Evolutionary conservation across 2,888 invertebrate genomes (phyloP), one percentile per base, ranked within the genome.

Genomic region (Caenorhabditis afra): DNA sequence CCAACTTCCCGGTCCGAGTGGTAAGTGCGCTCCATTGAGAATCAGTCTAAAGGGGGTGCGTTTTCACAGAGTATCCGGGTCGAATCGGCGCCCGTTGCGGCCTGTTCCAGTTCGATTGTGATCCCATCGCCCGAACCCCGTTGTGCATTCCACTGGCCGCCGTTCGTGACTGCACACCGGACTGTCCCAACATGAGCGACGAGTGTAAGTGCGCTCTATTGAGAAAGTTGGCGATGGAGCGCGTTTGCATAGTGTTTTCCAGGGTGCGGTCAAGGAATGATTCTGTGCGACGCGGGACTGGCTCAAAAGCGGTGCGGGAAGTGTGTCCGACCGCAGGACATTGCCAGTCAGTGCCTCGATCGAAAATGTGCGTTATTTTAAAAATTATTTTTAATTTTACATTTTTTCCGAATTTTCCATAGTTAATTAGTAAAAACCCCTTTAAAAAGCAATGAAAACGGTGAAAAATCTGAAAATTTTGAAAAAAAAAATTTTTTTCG

Each of bases 331-430:
- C 65, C 81, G 1, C 44, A 67, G 8, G 79, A 83, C 20, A 68
- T 81, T 39, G 45, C 65, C 10, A 67, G 39, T 1, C 52, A 61
- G 11, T 87, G 87, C 64, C 12, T 80, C 1, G 87, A 87, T 50
- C 49, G 83, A 22, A 85, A 85, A 77, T 87, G 87, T 85, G 29
- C n/a, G n/a, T n/a, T n/a, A n/a, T n/a, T n/a, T n/a, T n/a, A n/a
- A n/a, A n/a, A n/a, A n/a, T n/a, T n/a, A n/a, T n/a, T n/a, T n/a
- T n/a, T n/a, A n/a, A n/a, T n/a, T n/a, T n/a, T n/a, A n/a, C n/a
- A n/a, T n/a, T n/a, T n/a, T n/a, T n/a, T n/a, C n/a, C n/a, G n/a
- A n/a, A n/a, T n/a, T n/a, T n/a, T n/a, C n/a, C n/a, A n/a, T n/a
- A n/a, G n/a, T n/a, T n/a, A n/a, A n/a, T n/a, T n/a, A n/a, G n/a